phyloP scores from a whole-genome alignment of 2,888 invertebrate species.

The Phlogophora meticulosa region DNA sequence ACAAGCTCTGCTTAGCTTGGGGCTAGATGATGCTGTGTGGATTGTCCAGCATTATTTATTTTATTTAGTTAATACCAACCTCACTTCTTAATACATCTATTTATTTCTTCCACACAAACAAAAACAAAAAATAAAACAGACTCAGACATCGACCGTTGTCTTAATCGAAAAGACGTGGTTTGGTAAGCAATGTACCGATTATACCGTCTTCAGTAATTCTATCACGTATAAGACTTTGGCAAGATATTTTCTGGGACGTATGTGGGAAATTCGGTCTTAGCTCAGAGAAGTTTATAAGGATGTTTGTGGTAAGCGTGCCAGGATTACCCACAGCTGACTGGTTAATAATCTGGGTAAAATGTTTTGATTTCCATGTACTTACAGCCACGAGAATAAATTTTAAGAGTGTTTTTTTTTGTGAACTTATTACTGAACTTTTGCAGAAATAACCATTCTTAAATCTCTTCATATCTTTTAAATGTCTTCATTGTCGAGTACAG shows the following conservation, averaged over 20 bases:
- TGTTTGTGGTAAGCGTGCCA: slow-evolving; percentile 24
- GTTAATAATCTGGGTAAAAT: slow-evolving; percentile 15
- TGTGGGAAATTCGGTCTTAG: slow-evolving; percentile 30
- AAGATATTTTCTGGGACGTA: slow-evolving; percentile 39
- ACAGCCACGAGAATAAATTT: no score
- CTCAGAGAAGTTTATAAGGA: slow-evolving; percentile 40
- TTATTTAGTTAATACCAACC: no score
- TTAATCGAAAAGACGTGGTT: slow-evolving; percentile 56
- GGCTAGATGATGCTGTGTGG: no score
- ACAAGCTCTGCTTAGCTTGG: no score
- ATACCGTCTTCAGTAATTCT: slow-evolving; percentile 42
- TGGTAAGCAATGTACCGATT: slow-evolving; percentile 46
- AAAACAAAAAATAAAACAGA: slow-evolving; percentile 41
- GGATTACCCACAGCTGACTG: slow-evolving; percentile 25
- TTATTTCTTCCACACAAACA: neutral
- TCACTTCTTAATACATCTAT: neutral
- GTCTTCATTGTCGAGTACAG: no score
- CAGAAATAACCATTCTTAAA: no score
- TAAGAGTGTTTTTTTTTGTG: no score
- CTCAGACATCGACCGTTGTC: slow-evolving; percentile 28
- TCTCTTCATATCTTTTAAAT: no score
- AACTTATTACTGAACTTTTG: no score
- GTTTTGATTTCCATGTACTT: slow-evolving; percentile 1
- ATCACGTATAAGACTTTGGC: slow-evolving; percentile 51
- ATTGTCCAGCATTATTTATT: no score